Evolutionary conservation across 2,113 vertebrate genomes (phyloP), one percentile per base, ranked within the genome.

Genomic region (Cairina moschata): DNA sequence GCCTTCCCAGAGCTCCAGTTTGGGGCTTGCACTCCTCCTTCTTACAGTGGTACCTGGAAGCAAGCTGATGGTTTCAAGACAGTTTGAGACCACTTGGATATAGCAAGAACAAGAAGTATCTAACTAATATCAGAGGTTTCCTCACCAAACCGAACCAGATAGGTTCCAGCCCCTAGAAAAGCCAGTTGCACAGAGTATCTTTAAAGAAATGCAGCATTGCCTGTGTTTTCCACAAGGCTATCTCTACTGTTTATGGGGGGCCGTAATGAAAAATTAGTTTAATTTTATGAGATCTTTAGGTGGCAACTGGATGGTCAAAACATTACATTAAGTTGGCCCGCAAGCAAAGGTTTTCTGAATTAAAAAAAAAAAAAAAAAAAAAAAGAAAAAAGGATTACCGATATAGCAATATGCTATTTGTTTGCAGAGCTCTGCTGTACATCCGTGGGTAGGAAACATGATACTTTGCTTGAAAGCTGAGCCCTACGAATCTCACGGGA

Each of bases 401-500:
- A 7, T 18, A 31, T 25, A 20, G 40, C 54, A 66, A 9, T 21
- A 31, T 10, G 15, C 65, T 26, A 32, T 44, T 7, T 9, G 20
- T 54, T 52, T 62, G 71, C 95, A 92, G 83, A 69, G 69, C 91
- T 85, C 89, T 66, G 87, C 36, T 3, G 2, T 8, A 62, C 28
- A 42, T 7, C 56, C 0, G 0, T n/a, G 62, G 18, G 31, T 8
- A 65, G 80, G 71, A 82, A 94, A 88, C 83, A 55, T 1, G 6
- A 8, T 7, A 26, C 23, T 82, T 62, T 3, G 34, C 88, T 82
- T 62, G 73, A 71, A 83, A 65, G 29, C 83, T 32, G 63, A 94
- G 95, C 76, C 36, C 46, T 68, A 68, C 44, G 78, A 66, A 66
- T 91, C 95, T 86, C 88, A 54, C 73, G 88, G 85, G 83, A 90